These are phyloP conservation scores for Trissolcus brochymenae DNA, from an alignment of 2,888 invertebrate genomes.

Conservation along the genomic window DNA sequence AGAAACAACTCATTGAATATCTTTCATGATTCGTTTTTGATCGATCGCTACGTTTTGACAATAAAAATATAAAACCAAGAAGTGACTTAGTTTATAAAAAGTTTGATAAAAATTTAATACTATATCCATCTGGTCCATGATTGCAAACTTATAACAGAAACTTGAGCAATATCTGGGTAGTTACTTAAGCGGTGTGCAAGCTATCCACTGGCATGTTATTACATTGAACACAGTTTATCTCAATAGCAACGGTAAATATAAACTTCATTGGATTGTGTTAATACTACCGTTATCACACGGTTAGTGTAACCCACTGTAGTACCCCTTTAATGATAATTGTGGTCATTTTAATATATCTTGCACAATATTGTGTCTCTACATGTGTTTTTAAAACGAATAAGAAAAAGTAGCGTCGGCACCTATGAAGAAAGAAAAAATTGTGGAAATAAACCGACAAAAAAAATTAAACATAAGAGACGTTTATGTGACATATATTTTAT, in stretches of 20 bases:
- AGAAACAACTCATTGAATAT: too few relatives aligned
- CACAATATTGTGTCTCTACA: background rate
- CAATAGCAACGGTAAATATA: conserved; percentile 26
- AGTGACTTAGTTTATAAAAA: background rate
- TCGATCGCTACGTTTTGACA: too few relatives aligned
- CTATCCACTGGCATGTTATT: conserved; percentile 10
- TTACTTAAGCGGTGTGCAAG: background rate
- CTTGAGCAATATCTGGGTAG: conserved; percentile 13
- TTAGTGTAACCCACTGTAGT: conserved; percentile 12
- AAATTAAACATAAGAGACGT: too few relatives aligned
- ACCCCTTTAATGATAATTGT: conserved; percentile 23
- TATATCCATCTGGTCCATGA: too few relatives aligned
- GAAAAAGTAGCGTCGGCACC: too few relatives aligned
- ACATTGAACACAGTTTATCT: conserved; percentile 27
- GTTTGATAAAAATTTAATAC: background rate
- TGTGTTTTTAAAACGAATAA: too few relatives aligned
- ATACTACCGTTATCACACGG: conserved; percentile 22
- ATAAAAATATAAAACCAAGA: too few relatives aligned
- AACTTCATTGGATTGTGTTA: conserved; percentile 30
- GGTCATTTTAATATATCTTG: conserved; percentile 17
- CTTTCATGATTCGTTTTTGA: too few relatives aligned
- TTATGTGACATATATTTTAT: too few relatives aligned
- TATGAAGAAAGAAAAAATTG: too few relatives aligned
- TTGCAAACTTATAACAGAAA: conserved; percentile 9
- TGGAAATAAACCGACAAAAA: too few relatives aligned